Conservation (phyloP, 2,888 invertebrate species). For the Acanthococcus lagerstroemiae region DNA sequence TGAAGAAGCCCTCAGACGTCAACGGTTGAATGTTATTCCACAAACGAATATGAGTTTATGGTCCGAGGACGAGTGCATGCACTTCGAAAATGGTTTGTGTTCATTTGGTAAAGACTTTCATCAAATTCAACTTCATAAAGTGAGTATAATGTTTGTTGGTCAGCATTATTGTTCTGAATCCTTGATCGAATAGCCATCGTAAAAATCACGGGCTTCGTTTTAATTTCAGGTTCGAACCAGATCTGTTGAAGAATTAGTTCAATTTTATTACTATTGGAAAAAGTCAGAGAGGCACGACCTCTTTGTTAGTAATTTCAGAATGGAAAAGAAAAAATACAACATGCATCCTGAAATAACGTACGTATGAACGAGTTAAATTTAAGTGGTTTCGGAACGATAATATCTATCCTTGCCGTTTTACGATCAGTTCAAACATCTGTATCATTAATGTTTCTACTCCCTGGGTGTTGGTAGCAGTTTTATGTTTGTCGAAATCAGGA, state of each 20-base stretch:
- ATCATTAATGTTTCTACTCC: too few relatives aligned
- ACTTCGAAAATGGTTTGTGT: slow-evolving; percentile 88
- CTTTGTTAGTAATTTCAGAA: slow-evolving; percentile 22
- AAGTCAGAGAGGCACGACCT: slow-evolving; percentile 88
- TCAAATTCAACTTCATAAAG: slow-evolving; percentile 60
- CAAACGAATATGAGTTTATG: slow-evolving; percentile 70
- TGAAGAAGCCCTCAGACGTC: slow-evolving; percentile 76
- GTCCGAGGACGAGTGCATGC: slow-evolving; percentile 93
- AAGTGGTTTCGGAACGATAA: too few relatives aligned
- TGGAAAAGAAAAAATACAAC: slow-evolving; percentile 24
- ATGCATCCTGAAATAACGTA: slow-evolving; percentile 32
- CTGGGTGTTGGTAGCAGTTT: too few relatives aligned
- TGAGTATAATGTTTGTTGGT: slow-evolving; percentile 47
- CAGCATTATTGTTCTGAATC: neutral
- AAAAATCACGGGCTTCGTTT: neutral
- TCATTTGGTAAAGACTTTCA: slow-evolving; percentile 93
- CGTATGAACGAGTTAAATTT: neutral
- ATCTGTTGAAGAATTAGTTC: slow-evolving; percentile 89
- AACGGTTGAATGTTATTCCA: slow-evolving; percentile 58
- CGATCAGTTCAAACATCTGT: too few relatives aligned
- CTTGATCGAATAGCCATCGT: neutral
- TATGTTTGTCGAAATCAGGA: too few relatives aligned
- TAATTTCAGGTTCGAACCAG: slow-evolving; percentile 63
- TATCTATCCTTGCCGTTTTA: too few relatives aligned
- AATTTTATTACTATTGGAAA: slow-evolving; percentile 94